A percentile compares a stretch with the other conserved stretches of the same genome.
Conservation (phyloP, 2,888 invertebrate genomes). For the Drosophila mettleri region DNA sequence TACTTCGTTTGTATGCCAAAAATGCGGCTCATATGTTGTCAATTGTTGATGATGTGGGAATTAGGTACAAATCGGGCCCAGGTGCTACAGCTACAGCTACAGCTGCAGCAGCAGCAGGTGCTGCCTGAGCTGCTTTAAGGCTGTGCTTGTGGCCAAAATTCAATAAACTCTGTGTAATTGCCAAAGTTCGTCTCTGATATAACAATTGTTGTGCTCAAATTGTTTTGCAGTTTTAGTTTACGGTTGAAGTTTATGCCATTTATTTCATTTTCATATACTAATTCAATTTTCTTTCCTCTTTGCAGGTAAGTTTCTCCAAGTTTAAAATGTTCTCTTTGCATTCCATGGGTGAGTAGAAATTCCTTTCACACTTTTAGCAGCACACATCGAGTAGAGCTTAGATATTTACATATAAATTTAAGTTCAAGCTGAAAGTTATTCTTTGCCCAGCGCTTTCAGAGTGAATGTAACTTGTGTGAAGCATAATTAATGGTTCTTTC, state of each 20-base stretch:
- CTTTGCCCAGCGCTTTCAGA: not conserved
- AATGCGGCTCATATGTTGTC: conserved; percentile 74
- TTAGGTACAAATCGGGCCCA: conserved; percentile 56
- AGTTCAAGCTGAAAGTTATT: conserved; percentile 1
- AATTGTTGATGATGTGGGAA: conserved; percentile 80
- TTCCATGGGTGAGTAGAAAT: conserved; percentile 11
- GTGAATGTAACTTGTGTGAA: not conserved
- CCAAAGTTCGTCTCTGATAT: not conserved
- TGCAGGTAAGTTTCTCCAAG: conserved; percentile 42
- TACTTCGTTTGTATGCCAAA: conserved; percentile 51
- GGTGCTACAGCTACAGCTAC: conserved; percentile 10
- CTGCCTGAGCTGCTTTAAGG: conserved; percentile 28
- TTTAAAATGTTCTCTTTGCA: not conserved
- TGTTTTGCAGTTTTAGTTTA: conserved; percentile 7
- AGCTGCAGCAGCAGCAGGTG: not conserved
- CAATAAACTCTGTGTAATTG: conserved; percentile 21
- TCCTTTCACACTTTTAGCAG: not conserved
- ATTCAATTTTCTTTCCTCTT: conserved; percentile 21
- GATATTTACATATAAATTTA: not conserved
- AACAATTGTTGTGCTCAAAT: not conserved
- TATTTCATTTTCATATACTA: conserved; percentile 5
- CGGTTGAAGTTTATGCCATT: not conserved
- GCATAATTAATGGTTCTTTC: conserved; percentile 20
- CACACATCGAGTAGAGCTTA: not conserved
- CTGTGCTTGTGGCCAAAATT: not conserved